phyloP scores from a whole-genome alignment of 2,797 vertebrate genomes.

The Hypotaenidia okinawae region DNA sequence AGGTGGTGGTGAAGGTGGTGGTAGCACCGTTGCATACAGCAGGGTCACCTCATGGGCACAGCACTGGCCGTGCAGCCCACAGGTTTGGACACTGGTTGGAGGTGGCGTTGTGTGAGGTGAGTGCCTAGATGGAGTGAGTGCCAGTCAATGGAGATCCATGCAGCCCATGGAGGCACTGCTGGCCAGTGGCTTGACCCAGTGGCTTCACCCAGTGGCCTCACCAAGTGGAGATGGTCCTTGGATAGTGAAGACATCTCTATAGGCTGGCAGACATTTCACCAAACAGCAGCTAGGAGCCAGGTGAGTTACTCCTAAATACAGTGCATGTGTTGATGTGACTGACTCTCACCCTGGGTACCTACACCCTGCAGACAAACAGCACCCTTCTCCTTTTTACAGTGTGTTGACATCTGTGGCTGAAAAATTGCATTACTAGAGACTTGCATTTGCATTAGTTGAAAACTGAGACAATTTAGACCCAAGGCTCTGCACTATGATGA shows the following conservation, averaged over 20 bases:
- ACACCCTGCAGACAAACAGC: not conserved
- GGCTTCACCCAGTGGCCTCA: not conserved
- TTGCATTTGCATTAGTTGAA: not conserved
- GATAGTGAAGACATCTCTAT: not conserved
- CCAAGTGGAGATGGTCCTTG: not conserved
- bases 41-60: not conserved
- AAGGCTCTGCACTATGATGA: not conserved
- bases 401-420: not conserved
- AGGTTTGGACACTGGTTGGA: not conserved
- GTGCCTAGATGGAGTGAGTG: not conserved
- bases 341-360: not conserved
- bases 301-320: not conserved
- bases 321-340: fast-evolving
- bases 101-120: not conserved
- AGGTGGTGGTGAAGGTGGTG: not conserved
- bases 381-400: not conserved
- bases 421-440: not conserved
- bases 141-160: fast-evolving
- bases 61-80: not conserved
- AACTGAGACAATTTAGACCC: not conserved
- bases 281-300: not conserved
- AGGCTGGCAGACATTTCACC: not conserved
- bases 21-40: fast-evolving
- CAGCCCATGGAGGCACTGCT: not conserved
- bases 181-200: not conserved